phyloP scores from a whole-genome alignment of 1,140 invertebrate species.

The Diachasmimorpha longicaudata region DNA sequence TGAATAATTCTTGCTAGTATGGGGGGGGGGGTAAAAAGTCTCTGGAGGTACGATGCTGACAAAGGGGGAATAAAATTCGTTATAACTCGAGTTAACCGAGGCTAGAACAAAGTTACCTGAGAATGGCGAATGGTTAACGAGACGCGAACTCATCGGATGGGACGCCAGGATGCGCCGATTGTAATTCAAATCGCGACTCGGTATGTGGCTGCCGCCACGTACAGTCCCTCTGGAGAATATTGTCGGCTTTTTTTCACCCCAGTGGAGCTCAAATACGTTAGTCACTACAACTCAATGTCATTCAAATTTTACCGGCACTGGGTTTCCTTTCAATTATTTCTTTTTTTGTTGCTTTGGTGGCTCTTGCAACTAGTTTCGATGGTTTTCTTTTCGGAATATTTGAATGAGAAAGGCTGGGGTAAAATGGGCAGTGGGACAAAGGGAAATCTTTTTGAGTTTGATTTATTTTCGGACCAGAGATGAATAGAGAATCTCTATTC shows the following conservation, averaged over 20 bases:
- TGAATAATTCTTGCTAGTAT: neutral
- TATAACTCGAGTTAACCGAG: conserved; percentile 24
- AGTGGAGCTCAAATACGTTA: conserved; percentile 10
- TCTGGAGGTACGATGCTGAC: neutral
- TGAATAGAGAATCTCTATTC: too few relatives aligned
- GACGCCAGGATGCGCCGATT: conserved; percentile 40
- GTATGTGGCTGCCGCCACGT: conserved; percentile 31
- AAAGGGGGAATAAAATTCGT: neutral
- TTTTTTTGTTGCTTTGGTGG: neutral
- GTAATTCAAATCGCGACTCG: conserved; percentile 45
- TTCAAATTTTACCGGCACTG: neutral
- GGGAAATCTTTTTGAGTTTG: too few relatives aligned
- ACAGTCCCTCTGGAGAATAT: conserved; percentile 29
- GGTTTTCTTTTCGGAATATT: neutral
- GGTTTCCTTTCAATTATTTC: neutral
- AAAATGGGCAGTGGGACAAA: too few relatives aligned
- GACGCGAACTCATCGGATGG: conserved; percentile 37
- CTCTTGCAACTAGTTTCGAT: neutral
- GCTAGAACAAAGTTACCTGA: conserved; percentile 54
- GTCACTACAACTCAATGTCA: neutral
- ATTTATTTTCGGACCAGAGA: too few relatives aligned
- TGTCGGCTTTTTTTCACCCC: neutral
- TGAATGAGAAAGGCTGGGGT: too few relatives aligned
- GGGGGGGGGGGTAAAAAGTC: neutral
- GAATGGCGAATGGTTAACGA: conserved; percentile 52